Evolutionary conservation across 2,113 vertebrate species (phyloP).

Genomic region (Willisornis vidua): DNA sequence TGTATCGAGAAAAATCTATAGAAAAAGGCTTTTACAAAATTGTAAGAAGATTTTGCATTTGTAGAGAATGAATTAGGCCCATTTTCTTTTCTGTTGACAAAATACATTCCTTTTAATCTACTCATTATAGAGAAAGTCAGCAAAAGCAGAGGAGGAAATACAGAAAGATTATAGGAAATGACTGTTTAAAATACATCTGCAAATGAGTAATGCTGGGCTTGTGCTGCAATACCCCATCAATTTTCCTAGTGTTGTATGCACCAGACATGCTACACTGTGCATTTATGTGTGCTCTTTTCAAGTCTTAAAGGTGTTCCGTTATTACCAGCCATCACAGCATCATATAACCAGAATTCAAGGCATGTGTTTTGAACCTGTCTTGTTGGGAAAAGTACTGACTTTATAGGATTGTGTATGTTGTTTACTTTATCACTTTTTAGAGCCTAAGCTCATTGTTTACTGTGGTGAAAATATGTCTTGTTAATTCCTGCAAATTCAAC

Average conservation of each 20-base stretch:
- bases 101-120: conserved; percentile 56
- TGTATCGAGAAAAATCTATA: not conserved
- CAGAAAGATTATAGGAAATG: conserved; percentile 60
- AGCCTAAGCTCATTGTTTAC: not conserved
- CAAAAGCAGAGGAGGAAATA: conserved; percentile 60
- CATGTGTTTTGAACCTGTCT: not conserved
- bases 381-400: not conserved
- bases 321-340: not conserved
- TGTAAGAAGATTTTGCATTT: conserved; percentile 17
- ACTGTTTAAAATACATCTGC: conserved; percentile 61
- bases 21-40: not conserved
- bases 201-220: conserved; percentile 59
- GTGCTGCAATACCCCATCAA: conserved; percentile 22
- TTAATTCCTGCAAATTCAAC: not conserved
- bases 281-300: not conserved
- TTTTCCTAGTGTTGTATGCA: not conserved
- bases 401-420: not conserved
- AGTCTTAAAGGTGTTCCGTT: not conserved
- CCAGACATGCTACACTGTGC: not conserved
- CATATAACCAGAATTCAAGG: not conserved
- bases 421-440: not conserved
- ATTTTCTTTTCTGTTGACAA: conserved; percentile 57
- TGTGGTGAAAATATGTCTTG: not conserved
- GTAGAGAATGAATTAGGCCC: conserved; percentile 21
- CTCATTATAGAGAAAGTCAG: conserved; percentile 51